Base-by-base conservation (phyloP, 2,113 vertebrate species). In the Triplophysa tibetana region DNA sequence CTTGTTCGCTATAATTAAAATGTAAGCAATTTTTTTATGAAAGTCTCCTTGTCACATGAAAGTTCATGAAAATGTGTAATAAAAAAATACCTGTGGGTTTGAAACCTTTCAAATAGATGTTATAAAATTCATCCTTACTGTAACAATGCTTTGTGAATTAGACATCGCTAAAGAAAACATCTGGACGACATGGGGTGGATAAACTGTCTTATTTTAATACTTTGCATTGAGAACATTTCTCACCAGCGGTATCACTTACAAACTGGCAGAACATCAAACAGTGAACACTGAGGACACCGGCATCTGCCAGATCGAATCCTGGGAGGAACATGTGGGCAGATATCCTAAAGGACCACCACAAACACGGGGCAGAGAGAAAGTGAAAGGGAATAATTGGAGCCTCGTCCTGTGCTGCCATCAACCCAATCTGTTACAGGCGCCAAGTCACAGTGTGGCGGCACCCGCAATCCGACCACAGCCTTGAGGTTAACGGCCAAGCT, bases 401-500 rank as follows among this genome's bases (percentile, higher is more conserved):
- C 41, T 56, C 19, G n/a, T 17, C 23, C 16, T 2, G 16, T 19
- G 56, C 60, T n/a, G 54, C 65, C 26, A 50, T 61, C 56, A 69
- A 1, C 69, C 50, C 78, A 70, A 78, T 21, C 33, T 81, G 78
- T 67, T 62, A 65, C 17, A 67, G 13, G 64, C 61, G 70, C 84
- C 73, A 82, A 87, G 26, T 69, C 75, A 70, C 54, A 73, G 79
- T 48, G 70, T 65, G 83, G 60, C 24, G 1, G 72, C n/a, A 41
- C n/a, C 3, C 83, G 26, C 62, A 80, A 80, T 72, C 77, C 45
- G 56, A 75, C 73, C 79, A 82, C 45, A 72, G 60, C 79, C 17
- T 84, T 68, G 38, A 60, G 54, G 80, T 81, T 87, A 85, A 83
- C 80, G 67, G 63, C 78, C 79, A 26, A 62, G 79, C 72, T 67